Evolutionary conservation across 2,888 invertebrate genomes (phyloP).

Genomic region (Hypercompe scribonia): DNA sequence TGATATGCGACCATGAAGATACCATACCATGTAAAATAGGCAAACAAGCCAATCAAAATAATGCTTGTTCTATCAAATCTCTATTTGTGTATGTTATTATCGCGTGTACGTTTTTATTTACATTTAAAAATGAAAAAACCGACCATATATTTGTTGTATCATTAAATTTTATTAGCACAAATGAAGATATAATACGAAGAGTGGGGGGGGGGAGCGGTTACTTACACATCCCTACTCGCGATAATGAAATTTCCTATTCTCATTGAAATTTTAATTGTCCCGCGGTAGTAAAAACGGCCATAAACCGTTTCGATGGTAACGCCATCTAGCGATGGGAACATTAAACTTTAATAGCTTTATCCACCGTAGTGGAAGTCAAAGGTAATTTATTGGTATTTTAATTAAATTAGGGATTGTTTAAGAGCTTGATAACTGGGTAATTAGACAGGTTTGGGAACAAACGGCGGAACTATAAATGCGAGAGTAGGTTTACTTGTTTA

Average conservation of each 20-base stretch:
- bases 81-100: no score
- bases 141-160: background rate
- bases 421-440: constrained; percentile 15
- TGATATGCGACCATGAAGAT: no score
- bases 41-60: no score
- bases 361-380: constrained; percentile 26
- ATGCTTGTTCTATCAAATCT: no score
- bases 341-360: constrained; percentile 42
- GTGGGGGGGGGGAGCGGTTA: background rate
- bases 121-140: no score
- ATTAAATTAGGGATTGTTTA: constrained; percentile 34
- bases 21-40: no score
- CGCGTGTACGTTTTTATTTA: no score
- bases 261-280: constrained; percentile 56
- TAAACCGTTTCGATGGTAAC: constrained; percentile 49
- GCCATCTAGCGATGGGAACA: constrained; percentile 39
- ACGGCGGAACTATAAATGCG: background rate
- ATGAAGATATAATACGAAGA: background rate
- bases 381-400: constrained; percentile 39
- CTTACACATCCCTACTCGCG: background rate
- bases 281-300: constrained; percentile 54
- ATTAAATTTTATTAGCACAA: constrained; percentile 44
- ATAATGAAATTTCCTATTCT: constrained; percentile 31
- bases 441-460: background rate
- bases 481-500: background rate